Conservation (phyloP, 30 jellyfish, hydroid and myxozoan genomes). For the Aurelia aurita region DNA sequence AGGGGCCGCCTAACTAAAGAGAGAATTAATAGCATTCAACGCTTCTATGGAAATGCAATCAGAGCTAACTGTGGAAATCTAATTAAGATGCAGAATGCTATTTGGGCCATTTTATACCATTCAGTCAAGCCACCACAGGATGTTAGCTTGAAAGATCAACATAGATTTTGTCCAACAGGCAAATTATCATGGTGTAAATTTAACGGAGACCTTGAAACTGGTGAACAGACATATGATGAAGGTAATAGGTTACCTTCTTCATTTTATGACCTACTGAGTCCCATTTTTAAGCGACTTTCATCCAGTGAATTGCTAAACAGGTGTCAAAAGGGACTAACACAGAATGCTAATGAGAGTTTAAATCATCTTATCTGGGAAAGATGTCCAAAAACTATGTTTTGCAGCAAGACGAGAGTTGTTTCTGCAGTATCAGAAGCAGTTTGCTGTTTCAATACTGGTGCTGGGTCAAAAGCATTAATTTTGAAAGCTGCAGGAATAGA, state of each 20-base stretch:
- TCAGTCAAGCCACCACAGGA: no score
- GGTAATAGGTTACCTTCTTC: conserved; percentile 9
- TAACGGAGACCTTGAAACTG: conserved; percentile 14
- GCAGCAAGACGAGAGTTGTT: background rate
- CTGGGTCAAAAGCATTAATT: conserved; percentile 8
- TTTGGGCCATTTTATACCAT: no score
- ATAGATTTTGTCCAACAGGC: no score
- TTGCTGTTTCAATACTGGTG: conserved; percentile 16
- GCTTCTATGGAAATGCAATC: no score
- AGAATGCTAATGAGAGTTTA: conserved; percentile 24
- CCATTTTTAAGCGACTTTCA: background rate
- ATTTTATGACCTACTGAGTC: background rate
- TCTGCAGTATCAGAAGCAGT: conserved; percentile 35
- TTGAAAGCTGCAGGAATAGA: conserved; percentile 8
- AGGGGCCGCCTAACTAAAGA: no score
- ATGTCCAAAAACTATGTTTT: conserved; percentile 11
- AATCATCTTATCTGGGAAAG: conserved; percentile 22
- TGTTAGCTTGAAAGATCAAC: no score
- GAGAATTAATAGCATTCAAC: no score
- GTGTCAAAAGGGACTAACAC: conserved; percentile 18
- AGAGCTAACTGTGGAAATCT: no score
- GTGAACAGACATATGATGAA: conserved; percentile 12
- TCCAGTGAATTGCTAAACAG: background rate
- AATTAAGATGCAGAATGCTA: no score
- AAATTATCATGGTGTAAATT: background rate